phyloP scores from a whole-genome alignment of 2,888 invertebrate species.

The Oligia fasciuncula region DNA sequence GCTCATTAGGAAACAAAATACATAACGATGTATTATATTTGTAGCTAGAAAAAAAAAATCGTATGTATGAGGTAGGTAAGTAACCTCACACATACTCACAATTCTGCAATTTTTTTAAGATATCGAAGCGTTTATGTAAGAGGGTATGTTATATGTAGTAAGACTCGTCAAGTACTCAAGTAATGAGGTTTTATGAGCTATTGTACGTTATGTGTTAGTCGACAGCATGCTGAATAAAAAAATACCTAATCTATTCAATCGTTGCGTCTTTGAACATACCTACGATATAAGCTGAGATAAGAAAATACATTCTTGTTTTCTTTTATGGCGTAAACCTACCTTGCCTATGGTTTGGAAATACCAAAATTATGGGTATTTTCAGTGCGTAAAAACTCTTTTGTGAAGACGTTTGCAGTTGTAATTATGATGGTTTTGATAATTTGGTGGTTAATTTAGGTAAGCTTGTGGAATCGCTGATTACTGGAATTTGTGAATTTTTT shows the following conservation, averaged over 20 bases:
- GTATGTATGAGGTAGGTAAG: too few species aligned
- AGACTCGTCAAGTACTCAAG: constrained; percentile 16
- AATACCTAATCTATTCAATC: constrained; percentile 45
- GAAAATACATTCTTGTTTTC: constrained; percentile 54
- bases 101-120: not conserved
- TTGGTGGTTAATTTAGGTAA: constrained; percentile 16
- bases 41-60: too few species aligned
- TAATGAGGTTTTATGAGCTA: constrained; percentile 47
- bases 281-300: constrained; percentile 37
- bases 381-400: constrained; percentile 28
- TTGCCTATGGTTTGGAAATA: constrained; percentile 24
- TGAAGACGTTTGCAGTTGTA: constrained; percentile 19
- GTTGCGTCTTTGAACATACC: constrained; percentile 30
- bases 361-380: constrained; percentile 36
- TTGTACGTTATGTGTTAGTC: constrained; percentile 39
- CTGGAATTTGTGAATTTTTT: not conserved
- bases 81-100: not conserved
- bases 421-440: constrained; percentile 33
- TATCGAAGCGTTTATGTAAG: constrained; percentile 7
- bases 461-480: not conserved
- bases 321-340: constrained; percentile 16
- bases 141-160: constrained; percentile 2
- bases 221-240: constrained; percentile 45
- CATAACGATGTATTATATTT: not conserved
- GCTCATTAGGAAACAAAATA: not conserved